Evolutionary conservation across 2,797 vertebrate species (phyloP), one percentile per base, ranked within the genome.

Genomic region (Poecilia wingei): DNA sequence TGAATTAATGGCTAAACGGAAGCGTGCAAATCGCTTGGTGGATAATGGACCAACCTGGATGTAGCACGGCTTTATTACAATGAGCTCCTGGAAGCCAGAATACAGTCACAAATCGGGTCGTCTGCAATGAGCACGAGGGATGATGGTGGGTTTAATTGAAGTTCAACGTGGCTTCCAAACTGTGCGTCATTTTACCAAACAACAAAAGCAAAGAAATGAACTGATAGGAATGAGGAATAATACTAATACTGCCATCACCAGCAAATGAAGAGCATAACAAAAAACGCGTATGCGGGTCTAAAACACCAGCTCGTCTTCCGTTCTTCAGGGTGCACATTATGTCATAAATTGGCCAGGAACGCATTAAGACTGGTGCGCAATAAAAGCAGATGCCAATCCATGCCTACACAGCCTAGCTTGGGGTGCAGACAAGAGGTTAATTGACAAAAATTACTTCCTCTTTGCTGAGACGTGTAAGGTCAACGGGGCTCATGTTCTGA

Each of bases 1-100:
- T 84, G 91, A 91, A 91, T 88, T 85, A 90, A 87, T 79, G 84
- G 78, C 80, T 89, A 86, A 91, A 92, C 86, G 85, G 78, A 89
- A 89, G 87, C 33, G 20, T 89, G 78, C 51, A 88, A 84, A 92
- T 91, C 87, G 84, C 91, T 88, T 79, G 75, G 75, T 85, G 79
- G 85, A 91, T 91, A 93, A 92, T 85, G 83, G 87, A 68, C 57
- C 88, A 79, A 87, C 90, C 89, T 93, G 89, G 82, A 88, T 86
- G 82, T 85, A 83, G 76, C 81, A 84, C 76, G 64, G 73, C 81
- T 85, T 90, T 82, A 83, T 87, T 82, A 78, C 83, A 84, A 85
- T 75, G 75, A 86, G 64, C 33, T 64, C 41, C 55, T 76, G 84
- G 76, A 81, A 77, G 74, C 77, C 49, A 51, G 84, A 79, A 87